These are phyloP conservation scores for Agrilus mali DNA, from an alignment of 2,888 invertebrate genomes.

Conservation along the genomic window DNA sequence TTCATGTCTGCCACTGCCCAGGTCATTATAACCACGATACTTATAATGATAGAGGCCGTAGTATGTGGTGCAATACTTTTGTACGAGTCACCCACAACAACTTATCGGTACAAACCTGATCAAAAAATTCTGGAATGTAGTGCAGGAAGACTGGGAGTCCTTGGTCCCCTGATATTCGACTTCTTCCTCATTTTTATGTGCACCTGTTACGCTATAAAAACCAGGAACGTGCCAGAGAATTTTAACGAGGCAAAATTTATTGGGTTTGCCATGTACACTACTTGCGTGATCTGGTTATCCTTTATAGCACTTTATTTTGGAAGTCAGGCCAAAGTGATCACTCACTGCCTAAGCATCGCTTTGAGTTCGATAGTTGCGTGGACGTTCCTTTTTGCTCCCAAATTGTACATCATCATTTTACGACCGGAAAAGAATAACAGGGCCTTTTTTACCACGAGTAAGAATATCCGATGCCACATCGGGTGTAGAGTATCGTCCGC, in stretches of 20 bases:
- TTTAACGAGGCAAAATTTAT: conserved; percentile 67
- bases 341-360: conserved; percentile 56
- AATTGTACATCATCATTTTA: conserved; percentile 61
- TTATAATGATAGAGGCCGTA: conserved; percentile 54
- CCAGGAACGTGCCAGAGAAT: conserved; percentile 68
- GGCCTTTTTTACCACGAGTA: conserved; percentile 60
- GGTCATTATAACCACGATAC: conserved; percentile 50
- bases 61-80: conserved; percentile 48
- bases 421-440: conserved; percentile 66
- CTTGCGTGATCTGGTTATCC: conserved; percentile 66
- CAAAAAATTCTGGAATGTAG: conserved; percentile 52
- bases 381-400: conserved; percentile 61
- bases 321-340: conserved; percentile 45
- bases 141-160: conserved; percentile 42
- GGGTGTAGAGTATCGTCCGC: conserved; percentile 40
- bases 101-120: conserved; percentile 37
- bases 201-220: conserved; percentile 65
- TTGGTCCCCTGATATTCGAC: conserved; percentile 57
- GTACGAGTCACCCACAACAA: conserved; percentile 46
- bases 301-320: conserved; percentile 68
- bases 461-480: conserved; percentile 56
- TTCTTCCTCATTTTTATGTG: conserved; percentile 58
- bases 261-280: conserved; percentile 72
- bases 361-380: conserved; percentile 61
- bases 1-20: conserved; percentile 48